These are phyloP conservation scores for Lycodopsis pacificus DNA, from an alignment of 2,797 vertebrate species.

Conservation along the genomic window DNA sequence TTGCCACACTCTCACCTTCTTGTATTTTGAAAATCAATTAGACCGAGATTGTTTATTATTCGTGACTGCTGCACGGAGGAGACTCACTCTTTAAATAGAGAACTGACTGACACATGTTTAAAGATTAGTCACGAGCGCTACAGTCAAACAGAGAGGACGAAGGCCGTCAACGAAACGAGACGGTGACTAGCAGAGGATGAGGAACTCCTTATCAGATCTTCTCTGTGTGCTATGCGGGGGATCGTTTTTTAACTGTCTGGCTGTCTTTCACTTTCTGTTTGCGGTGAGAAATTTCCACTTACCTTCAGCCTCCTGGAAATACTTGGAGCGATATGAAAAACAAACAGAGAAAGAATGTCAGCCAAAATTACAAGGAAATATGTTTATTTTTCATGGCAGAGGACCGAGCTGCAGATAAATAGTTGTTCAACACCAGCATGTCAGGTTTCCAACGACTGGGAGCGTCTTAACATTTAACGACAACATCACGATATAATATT, in stretches of 20 bases:
- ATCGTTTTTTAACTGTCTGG: not conserved
- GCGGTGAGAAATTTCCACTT: constrained; percentile 1
- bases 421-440: no score
- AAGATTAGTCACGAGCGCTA: constrained; percentile 52
- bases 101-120: not conserved
- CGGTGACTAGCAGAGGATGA: constrained; percentile 29
- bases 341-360: constrained; percentile 26
- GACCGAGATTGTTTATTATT: not conserved
- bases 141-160: not conserved
- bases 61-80: not conserved
- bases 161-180: constrained; percentile 28
- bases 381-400: not conserved
- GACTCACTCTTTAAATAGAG: not conserved
- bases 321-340: constrained; percentile 32
- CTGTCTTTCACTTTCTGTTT: not conserved
- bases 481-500: not conserved
- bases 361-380: not conserved
- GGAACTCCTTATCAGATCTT: constrained; percentile 24
- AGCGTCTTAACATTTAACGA: constrained; percentile 1
- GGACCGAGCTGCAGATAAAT: not conserved
- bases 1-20: not conserved
- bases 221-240: not conserved
- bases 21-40: not conserved
- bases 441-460: not conserved
- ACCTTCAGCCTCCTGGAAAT: constrained; percentile 53